Evolutionary conservation across 2,113 vertebrate genomes (phyloP).

Genomic region (Orcinus orca): DNA sequence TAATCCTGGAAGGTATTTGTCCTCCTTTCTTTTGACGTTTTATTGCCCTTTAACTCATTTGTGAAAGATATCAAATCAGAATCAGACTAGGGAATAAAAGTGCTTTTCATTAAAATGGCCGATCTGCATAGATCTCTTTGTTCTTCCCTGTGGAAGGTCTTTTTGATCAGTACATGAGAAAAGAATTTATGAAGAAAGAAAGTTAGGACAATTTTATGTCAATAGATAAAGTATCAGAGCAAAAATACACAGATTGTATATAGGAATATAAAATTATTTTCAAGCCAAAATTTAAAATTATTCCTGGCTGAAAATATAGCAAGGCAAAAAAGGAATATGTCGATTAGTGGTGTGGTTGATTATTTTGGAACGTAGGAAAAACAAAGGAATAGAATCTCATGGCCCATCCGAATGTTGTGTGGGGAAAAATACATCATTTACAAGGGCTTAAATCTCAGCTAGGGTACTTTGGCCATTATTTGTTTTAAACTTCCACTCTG

Average conservation of each 20-base stretch:
- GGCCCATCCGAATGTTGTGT: not conserved
- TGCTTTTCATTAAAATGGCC: constrained; percentile 56
- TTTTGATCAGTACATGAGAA: constrained; percentile 31
- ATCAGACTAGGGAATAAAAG: constrained; percentile 53
- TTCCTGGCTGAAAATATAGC: not conserved
- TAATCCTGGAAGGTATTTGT: constrained; percentile 67
- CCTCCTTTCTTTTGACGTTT: constrained; percentile 72
- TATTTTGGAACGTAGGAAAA: not conserved
- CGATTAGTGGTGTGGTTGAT: not conserved
- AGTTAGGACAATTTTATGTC: constrained; percentile 32
- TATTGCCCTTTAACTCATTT: constrained; percentile 74
- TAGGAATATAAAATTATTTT: constrained; percentile 12
- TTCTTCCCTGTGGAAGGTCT: constrained; percentile 34
- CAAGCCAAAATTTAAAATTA: not conserved
- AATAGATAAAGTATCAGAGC: not conserved
- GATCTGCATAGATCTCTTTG: constrained; percentile 25
- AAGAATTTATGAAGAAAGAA: constrained; percentile 41
- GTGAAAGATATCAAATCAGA: constrained; percentile 63
- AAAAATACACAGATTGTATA: not conserved
- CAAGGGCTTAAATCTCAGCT: not conserved
- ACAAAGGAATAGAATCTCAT: not conserved
- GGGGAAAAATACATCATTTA: not conserved
- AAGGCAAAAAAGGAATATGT: not conserved
- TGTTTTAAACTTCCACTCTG: not conserved
- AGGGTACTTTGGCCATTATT: not conserved